Percentiles rank a stretch among this genome's conserved stretches.
phyloP scores from a whole-genome alignment of 2,797 vertebrate genomes.

The Margarornis squamiger region DNA sequence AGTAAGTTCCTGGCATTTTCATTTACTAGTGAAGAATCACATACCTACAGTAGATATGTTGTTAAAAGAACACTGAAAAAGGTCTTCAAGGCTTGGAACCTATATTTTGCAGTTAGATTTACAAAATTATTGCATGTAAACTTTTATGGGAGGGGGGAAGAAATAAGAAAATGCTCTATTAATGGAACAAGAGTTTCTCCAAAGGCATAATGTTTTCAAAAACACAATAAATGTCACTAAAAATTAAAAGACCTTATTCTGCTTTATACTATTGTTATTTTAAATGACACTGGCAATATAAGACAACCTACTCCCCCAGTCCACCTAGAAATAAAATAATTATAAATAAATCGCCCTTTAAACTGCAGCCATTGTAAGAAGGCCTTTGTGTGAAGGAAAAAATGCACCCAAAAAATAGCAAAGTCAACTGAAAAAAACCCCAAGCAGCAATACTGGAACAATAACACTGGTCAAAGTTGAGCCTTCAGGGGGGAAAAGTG shows the following conservation, averaged over 20 bases:
- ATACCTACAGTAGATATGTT: background rate
- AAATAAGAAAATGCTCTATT: constrained; percentile 11
- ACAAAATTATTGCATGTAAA: background rate
- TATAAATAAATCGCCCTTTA: constrained; percentile 9
- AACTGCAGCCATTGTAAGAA: background rate
- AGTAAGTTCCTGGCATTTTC: constrained; percentile 15
- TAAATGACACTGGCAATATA: constrained; percentile 23
- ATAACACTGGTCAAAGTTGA: background rate
- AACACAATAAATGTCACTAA: constrained; percentile 23
- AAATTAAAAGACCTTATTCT: constrained; percentile 34
- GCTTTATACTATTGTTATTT: constrained; percentile 1
- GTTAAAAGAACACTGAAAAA: background rate
- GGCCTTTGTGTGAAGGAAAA: background rate
- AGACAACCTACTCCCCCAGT: background rate
- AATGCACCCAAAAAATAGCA: background rate
- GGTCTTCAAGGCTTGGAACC: background rate
- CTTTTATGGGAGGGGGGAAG: background rate
- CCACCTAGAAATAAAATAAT: constrained; percentile 7
- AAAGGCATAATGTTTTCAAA: background rate
- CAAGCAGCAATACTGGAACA: background rate
- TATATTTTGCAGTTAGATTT: background rate
- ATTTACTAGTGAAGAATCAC: constrained; percentile 42
- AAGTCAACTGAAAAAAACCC: background rate
- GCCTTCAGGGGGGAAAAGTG: fast-evolving
- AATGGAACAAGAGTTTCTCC: background rate